Conservation (phyloP, 2,888 invertebrate species). For the Eremobia ochroleuca region DNA sequence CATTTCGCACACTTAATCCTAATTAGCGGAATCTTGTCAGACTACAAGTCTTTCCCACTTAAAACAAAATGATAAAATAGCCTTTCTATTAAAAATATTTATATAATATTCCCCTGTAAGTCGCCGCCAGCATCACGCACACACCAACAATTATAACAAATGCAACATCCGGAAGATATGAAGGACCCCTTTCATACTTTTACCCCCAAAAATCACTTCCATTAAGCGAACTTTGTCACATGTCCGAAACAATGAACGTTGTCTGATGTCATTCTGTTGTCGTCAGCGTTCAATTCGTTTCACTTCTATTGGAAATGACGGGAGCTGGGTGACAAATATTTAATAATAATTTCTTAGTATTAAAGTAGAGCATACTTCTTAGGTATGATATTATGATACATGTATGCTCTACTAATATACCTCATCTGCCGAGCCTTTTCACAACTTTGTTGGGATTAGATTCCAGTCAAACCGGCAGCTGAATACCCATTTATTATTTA, state of each 20-base stretch:
- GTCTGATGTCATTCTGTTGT: conserved; percentile 53
- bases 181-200: conserved; percentile 82
- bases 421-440: too few relatives aligned
- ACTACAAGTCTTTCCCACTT: background rate
- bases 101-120: background rate
- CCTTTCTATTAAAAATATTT: background rate
- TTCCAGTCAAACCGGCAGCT: too few relatives aligned
- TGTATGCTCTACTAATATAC: too few relatives aligned
- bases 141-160: conserved; percentile 74
- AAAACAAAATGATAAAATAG: background rate
- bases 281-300: conserved; percentile 48
- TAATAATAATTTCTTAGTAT: conserved; percentile 6
- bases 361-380: background rate
- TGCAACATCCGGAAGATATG: conserved; percentile 86
- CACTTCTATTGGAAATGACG: conserved; percentile 41
- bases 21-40: background rate
- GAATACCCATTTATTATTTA: too few relatives aligned
- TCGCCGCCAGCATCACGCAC: conserved; percentile 29
- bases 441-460: too few relatives aligned
- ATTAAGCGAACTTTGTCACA: conserved; percentile 83
- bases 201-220: conserved; percentile 81
- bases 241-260: conserved; percentile 78
- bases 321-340: conserved; percentile 8
- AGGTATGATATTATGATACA: too few relatives aligned
- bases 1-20: background rate